Percentiles rank a stretch among this genome's conserved stretches.
phyloP scores from a whole-genome alignment of 2,888 invertebrate species.

The Chrysopilus asiliformis region DNA sequence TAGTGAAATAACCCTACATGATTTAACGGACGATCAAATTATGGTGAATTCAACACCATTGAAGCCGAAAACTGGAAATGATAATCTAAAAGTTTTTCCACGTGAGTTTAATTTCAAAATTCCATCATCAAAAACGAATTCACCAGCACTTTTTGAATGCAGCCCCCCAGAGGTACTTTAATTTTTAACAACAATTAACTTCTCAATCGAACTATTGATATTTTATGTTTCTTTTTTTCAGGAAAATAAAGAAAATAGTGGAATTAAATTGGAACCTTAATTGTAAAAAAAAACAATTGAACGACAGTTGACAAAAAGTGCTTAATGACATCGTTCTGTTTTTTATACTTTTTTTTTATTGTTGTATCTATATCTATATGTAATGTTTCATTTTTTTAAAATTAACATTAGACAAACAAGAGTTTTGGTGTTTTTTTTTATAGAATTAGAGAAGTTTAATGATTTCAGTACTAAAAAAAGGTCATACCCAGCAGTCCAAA shows the following conservation, averaged over 20 bases:
- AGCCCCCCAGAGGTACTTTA: too few species aligned
- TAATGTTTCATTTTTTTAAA: too few species aligned
- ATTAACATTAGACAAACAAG: too few species aligned
- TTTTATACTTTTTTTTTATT: conserved; percentile 1
- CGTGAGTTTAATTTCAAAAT: conserved; percentile 6
- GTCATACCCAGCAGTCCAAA: too few species aligned
- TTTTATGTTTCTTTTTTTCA: conserved; percentile 5
- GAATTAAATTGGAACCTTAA: too few species aligned
- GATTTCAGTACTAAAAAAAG: too few species aligned
- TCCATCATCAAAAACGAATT: conserved; percentile 3
- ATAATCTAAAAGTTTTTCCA: conserved; percentile 3
- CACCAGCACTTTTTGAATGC: conserved; percentile 6
- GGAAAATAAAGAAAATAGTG: conserved; percentile 11
- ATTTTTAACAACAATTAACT: too few species aligned
- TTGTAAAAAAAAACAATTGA: too few species aligned
- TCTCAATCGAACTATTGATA: too few species aligned
- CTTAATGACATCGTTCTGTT: conserved; percentile 3
- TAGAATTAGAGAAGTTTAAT: too few species aligned
- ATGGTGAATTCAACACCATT: conserved; percentile 12
- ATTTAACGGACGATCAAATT: conserved; percentile 8
- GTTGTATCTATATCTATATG: neutral
- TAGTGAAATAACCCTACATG: conserved; percentile 6
- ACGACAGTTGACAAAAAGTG: conserved; percentile 2
- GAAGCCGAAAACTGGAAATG: neutral
- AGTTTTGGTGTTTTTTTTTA: too few species aligned